Conservation (phyloP, 2,113 vertebrate genomes). For the Varanus salvator region DNA sequence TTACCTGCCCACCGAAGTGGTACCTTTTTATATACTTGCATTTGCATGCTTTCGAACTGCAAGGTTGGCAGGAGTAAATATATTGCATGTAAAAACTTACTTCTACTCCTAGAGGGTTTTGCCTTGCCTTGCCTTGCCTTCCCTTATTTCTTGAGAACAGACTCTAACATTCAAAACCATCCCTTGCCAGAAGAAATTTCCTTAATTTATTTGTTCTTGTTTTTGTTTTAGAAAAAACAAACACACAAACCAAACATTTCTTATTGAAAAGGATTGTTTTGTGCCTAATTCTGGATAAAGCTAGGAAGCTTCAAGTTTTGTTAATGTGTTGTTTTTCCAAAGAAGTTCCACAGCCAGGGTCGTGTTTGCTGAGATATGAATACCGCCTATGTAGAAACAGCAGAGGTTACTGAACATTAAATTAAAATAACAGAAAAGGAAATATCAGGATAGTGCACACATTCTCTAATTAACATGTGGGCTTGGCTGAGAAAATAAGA, state of each 20-base stretch:
- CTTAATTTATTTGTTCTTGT: no score
- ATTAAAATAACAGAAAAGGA: background rate
- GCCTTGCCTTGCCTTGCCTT: background rate
- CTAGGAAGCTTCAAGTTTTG: background rate
- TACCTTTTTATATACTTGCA: no score
- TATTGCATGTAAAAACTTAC: no score
- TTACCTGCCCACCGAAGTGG: no score
- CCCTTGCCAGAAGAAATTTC: background rate
- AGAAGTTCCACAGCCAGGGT: conserved; percentile 8
- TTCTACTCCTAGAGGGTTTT: background rate
- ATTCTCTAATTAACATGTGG: conserved; percentile 24
- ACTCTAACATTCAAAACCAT: background rate
- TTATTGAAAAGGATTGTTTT: conserved; percentile 10
- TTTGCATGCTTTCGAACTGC: no score
- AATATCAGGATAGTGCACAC: background rate
- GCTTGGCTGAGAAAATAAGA: conserved; percentile 18
- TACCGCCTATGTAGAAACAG: conserved; percentile 14
- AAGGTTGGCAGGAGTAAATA: no score
- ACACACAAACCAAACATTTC: background rate
- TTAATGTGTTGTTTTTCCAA: conserved; percentile 28
- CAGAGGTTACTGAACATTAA: background rate
- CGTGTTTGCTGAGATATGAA: background rate
- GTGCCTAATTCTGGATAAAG: background rate
- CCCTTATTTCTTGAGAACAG: background rate
- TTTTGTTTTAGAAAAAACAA: accelerated